phyloP scores from a whole-genome alignment of 2,888 invertebrate genomes.

The Electrophaes corylata region DNA sequence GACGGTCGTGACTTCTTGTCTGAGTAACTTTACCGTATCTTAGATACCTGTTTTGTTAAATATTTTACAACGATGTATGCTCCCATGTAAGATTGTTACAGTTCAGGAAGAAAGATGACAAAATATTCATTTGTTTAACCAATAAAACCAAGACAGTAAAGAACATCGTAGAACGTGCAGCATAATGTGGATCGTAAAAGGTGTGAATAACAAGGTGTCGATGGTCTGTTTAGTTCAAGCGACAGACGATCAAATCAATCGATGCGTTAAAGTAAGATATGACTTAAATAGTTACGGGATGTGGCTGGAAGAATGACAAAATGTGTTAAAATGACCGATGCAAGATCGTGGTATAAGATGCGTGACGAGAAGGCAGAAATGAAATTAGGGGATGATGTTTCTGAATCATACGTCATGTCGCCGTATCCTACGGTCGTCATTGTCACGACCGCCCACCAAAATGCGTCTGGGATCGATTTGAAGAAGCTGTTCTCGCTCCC shows the following conservation, averaged over 20 bases:
- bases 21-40: slow-evolving; percentile 6
- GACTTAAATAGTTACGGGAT: slow-evolving; percentile 61
- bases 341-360: slow-evolving; percentile 69
- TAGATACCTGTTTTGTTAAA: slow-evolving; percentile 11
- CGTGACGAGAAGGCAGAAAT: slow-evolving; percentile 75
- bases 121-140: slow-evolving; percentile 51
- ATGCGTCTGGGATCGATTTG: slow-evolving; percentile 99
- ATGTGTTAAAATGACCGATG: slow-evolving; percentile 70
- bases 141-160: slow-evolving; percentile 54
- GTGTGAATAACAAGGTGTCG: slow-evolving; percentile 58
- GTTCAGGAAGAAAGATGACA: slow-evolving; percentile 62
- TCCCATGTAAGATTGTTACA: slow-evolving; percentile 75
- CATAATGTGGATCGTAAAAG: slow-evolving; percentile 46
- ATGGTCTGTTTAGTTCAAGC: slow-evolving; percentile 71
- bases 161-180: slow-evolving; percentile 67
- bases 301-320: slow-evolving; percentile 68
- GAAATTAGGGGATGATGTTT: slow-evolving; percentile 73
- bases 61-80: slow-evolving; percentile 62
- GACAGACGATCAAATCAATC: slow-evolving; percentile 68
- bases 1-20: slow-evolving; percentile 45
- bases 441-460: slow-evolving; percentile 99
- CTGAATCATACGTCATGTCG: slow-evolving; percentile 97
- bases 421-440: slow-evolving; percentile 99
- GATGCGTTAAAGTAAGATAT: slow-evolving; percentile 51
- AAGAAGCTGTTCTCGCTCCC: slow-evolving; percentile 99